Base-by-base conservation (phyloP, 37 sponge, comb jelly and placozoan genomes). In the Geodia barretti region DNA sequence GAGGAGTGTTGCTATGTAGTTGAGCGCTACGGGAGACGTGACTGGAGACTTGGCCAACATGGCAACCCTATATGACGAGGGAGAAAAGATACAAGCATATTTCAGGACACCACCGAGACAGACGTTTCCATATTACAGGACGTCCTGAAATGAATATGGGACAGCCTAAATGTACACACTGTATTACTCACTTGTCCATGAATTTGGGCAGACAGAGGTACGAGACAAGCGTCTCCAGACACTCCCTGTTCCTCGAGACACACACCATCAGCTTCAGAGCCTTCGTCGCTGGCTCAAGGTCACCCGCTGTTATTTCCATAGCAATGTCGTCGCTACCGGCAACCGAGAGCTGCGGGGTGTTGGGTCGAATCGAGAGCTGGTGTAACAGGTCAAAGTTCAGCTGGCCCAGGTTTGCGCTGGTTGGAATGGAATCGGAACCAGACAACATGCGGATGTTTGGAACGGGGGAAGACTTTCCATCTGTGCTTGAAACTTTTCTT, bases 151-250 rank as follows among this genome's bases (percentile, higher is more conserved):
- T 28, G 26, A 62, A n/a, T 3, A 14, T 47, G 54, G 54, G 14
- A 47, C 14, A 47, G 54, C 14, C 14, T 14, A 47, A 17, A 14
- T 47, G 54, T 47, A 14, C n/a, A 47, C 54, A 47, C 14, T 47
- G 14, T 17, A 7, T 17, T 32, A 73, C 75, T 64, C 23, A 83
- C 83, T 42, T 83, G 2, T 62, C 28, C 35, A 67, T 64, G 63
- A 41, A 89, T 60, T 87, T 76, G 32, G 95, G 84, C 39, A 94
- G 85, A 41, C 91, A 87, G 59, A 90, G 70, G 83, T 94, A 82
- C 17, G 91, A 80, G 54, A 87, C 59, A 31, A 94, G 79, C 4
- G 62, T 63, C 4, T 70, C 29, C n/a, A 90, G 73, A 41, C 95
- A 90, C 86, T 94, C 95, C 47, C 67, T 39, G 61, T 94, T 94